A percentile compares a stretch with the other conserved stretches of the same genome.
Conservation (phyloP, 2,888 invertebrate species). For the Baccha elongata region DNA sequence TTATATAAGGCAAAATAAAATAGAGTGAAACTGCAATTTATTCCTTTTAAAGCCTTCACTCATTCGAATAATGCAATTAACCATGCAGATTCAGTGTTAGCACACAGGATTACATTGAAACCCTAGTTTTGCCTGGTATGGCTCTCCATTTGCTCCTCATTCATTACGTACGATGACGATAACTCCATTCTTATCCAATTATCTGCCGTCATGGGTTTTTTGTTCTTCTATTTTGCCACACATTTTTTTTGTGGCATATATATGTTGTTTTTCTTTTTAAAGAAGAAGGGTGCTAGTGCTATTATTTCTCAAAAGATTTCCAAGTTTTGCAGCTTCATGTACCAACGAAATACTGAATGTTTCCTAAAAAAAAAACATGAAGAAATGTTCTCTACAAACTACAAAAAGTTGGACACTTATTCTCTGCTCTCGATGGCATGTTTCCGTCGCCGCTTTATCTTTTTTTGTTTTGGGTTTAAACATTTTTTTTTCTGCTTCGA, state of each 20-base stretch:
- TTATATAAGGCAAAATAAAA: slow-evolving; percentile 29
- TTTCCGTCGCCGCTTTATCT: slow-evolving; percentile 17
- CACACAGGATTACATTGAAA: slow-evolving; percentile 67
- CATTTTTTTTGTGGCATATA: too few species aligned
- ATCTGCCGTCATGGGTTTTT: slow-evolving; percentile 63
- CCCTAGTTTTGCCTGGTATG: slow-evolving; percentile 34
- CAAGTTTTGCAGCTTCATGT: not conserved
- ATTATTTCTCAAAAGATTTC: slow-evolving; percentile 15
- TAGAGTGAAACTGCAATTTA: slow-evolving; percentile 64
- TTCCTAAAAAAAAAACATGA: not conserved
- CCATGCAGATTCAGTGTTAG: slow-evolving; percentile 70
- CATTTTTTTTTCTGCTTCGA: not conserved
- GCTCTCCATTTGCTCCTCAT: slow-evolving; percentile 41
- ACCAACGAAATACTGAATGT: slow-evolving; percentile 10
- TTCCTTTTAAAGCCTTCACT: slow-evolving; percentile 72
- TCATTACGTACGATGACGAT: slow-evolving; percentile 69
- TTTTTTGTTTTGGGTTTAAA: not conserved
- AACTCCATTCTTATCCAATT: slow-evolving; percentile 71
- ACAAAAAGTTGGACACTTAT: slow-evolving; percentile 60
- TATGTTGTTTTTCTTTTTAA: not conserved
- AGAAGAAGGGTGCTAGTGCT: slow-evolving; percentile 26
- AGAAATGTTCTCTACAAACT: not conserved
- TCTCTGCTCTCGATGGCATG: slow-evolving; percentile 21
- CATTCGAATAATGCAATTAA: slow-evolving; percentile 74
- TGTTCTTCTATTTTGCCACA: not conserved